These are phyloP conservation scores for Otis tarda DNA, from an alignment of 2,113 vertebrate species.

Conservation along the genomic window DNA sequence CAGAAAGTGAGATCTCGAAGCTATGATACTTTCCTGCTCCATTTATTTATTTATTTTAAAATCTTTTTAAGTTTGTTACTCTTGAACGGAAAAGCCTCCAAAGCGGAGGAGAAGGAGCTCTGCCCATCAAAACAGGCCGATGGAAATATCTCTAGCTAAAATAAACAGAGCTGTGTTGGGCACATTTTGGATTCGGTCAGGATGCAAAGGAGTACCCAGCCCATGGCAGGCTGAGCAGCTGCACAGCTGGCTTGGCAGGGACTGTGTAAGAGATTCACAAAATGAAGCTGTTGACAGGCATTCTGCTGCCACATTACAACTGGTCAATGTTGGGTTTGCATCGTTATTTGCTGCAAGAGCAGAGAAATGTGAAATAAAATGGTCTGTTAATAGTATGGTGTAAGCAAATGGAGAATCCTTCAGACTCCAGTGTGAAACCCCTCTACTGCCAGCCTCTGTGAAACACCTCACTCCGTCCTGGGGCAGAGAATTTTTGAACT, in stretches of 20 bases:
- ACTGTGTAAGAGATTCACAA: neutral
- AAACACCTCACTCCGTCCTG: neutral
- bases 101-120: constrained; percentile 28
- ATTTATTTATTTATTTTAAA: constrained; percentile 15
- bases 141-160: constrained; percentile 50
- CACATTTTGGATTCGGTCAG: constrained; percentile 29
- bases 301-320: neutral
- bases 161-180: constrained; percentile 13
- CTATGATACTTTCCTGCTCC: neutral
- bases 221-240: neutral
- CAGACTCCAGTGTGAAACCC: neutral
- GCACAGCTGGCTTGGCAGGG: neutral
- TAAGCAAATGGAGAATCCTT: neutral
- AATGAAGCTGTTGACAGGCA: neutral
- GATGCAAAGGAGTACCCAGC: constrained; percentile 27
- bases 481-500: neutral
- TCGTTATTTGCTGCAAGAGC: neutral
- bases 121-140: constrained; percentile 50
- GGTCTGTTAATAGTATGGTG: neutral
- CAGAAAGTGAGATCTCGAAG: neutral
- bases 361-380: neutral
- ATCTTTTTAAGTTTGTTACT: constrained; percentile 37
- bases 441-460: neutral
- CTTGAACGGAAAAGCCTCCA: constrained; percentile 31
- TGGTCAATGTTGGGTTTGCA: neutral